Base-by-base conservation (phyloP, 2,888 invertebrate species). In the Oxyscelio sp. region DNA sequence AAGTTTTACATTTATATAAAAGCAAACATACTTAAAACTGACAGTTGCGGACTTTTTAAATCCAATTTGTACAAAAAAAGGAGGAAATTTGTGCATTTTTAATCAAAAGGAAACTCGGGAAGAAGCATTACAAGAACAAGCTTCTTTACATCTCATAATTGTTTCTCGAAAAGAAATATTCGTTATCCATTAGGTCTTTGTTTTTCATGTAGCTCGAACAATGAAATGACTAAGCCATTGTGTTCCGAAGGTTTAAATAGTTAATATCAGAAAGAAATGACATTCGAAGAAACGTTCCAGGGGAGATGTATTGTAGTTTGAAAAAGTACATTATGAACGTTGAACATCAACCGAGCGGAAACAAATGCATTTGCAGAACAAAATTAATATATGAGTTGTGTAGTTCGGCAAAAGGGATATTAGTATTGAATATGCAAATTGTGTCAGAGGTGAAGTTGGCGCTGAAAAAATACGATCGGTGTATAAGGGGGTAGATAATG, bases 401-500 rank as follows among this genome's bases (percentile, higher is more conserved):
- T 34, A 70, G 82, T 70, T 75, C 70, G 65, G 58, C 50, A 61
- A 66, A 80, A 73, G 73, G 66, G 59, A 80, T 80, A 80, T 80
- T 73, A 73, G 50, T 80, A 80, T 61, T 80, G 80, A 80, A 80
- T 80, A 80, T 80, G 80, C 80, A 80, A 80, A 73, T 65, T 80
- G 73, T 80, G 66, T 73, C 66, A 73, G 63, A 80, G 79, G 79
- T 80, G 79, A 80, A 63, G 61, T 80, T 79, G 52, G 66, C 9
- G 54, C 71, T 40, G 61, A 71, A 79, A 63, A 40, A 61, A 71
- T 56, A 56, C 22, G 63, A 45, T 38, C 19, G 40, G n/a, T 45
- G 38, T 68, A 31, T 27, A 48, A 24, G 4, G 9, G 22, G 21
- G 34, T 58, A 66, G 56, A 68, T 21, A 27, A 11, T n/a, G 43